These are phyloP conservation scores for Emberiza fucata DNA, from an alignment of 2,113 vertebrate genomes.

Conservation along the genomic window DNA sequence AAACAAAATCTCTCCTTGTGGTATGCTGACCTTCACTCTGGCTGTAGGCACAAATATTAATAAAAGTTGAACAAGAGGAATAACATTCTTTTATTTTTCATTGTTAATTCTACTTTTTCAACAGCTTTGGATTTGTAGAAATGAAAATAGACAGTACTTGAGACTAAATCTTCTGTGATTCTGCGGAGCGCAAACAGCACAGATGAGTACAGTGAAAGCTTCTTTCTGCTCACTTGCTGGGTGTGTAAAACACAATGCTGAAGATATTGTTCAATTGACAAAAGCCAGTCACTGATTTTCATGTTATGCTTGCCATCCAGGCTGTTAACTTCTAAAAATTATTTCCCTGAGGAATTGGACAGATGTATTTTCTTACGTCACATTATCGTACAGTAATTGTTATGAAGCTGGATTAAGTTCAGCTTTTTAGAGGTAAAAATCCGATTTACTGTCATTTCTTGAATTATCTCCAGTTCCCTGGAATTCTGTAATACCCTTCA, in stretches of 20 bases:
- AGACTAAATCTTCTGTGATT: background rate
- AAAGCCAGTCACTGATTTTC: background rate
- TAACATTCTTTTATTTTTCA: background rate
- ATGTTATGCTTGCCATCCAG: background rate
- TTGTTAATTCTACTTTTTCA: background rate
- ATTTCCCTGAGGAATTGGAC: background rate
- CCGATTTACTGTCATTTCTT: background rate
- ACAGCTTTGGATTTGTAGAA: background rate
- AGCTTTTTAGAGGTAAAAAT: conserved; percentile 1
- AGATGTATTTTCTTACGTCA: background rate
- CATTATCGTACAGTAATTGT: background rate
- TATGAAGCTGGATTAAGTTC: background rate
- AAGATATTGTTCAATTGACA: background rate
- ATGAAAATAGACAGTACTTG: background rate
- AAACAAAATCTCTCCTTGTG: background rate
- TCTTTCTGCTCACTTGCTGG: background rate
- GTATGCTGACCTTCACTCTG: background rate
- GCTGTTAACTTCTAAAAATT: background rate
- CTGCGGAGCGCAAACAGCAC: background rate
- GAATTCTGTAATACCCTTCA: background rate
- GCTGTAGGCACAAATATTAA: background rate
- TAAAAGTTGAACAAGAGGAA: background rate
- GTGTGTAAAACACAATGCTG: background rate
- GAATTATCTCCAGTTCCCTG: background rate
- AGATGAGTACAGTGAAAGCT: background rate